A percentile compares a stretch with the other conserved stretches of the same genome.
These are phyloP conservation scores for Drosophila tristis DNA, from an alignment of 1,140 invertebrate species.

Conservation along the genomic window DNA sequence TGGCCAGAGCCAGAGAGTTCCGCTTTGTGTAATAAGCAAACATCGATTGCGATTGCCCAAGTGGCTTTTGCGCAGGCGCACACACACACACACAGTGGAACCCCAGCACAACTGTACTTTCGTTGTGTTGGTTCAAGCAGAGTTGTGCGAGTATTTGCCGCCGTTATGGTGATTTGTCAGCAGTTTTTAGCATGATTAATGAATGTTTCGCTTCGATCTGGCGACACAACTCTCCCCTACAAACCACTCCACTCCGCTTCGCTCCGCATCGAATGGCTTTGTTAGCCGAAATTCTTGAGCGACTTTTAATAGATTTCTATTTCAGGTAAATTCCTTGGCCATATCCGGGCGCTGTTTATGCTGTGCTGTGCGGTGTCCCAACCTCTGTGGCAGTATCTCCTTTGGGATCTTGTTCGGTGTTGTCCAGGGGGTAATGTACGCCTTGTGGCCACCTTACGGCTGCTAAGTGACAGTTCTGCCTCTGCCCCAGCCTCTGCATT, in stretches of 20 bases:
- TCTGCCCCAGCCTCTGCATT: slow-evolving; percentile 51
- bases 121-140: slow-evolving; percentile 8
- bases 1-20: no score
- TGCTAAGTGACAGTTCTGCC: slow-evolving; percentile 70
- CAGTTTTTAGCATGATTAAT: slow-evolving; percentile 76
- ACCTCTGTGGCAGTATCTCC: slow-evolving; percentile 28
- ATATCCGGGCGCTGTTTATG: slow-evolving; percentile 42
- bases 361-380: slow-evolving; percentile 4
- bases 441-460: slow-evolving; percentile 55
- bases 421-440: slow-evolving; percentile 68
- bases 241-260: background rate
- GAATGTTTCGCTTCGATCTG: slow-evolving; percentile 63
- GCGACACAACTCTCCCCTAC: slow-evolving; percentile 49
- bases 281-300: slow-evolving; percentile 62
- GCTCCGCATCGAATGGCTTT: slow-evolving; percentile 17
- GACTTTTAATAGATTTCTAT: slow-evolving; percentile 68
- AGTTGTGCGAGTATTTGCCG: slow-evolving; percentile 32
- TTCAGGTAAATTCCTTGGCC: slow-evolving; percentile 40
- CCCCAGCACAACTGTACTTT: slow-evolving; percentile 14
- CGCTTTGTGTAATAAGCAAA: slow-evolving; percentile 71
- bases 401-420: slow-evolving; percentile 21
- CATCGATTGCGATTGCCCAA: slow-evolving; percentile 46
- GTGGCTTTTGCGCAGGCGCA: slow-evolving; percentile 34
- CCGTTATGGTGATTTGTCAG: slow-evolving; percentile 78
- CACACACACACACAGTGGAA: slow-evolving; percentile 3